Evolutionary conservation across 30 jellyfish, hydroid and myxozoan genomes (phyloP), one percentile per base, ranked within the genome.

Genomic region (Clytia hemisphaerica): DNA sequence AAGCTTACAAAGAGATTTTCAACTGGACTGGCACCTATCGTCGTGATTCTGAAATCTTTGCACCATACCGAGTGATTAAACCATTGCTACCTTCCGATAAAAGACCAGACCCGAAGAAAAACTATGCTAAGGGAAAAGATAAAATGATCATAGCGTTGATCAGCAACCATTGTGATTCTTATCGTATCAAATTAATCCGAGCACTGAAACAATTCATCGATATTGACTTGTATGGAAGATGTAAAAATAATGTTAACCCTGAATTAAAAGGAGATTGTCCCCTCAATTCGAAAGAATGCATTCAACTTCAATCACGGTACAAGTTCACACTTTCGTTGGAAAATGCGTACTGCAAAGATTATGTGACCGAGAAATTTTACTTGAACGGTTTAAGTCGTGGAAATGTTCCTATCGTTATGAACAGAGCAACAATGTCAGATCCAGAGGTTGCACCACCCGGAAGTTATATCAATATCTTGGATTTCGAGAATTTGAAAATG

Each of bases 311-410:
- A 45, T 22, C 53, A 3, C 87, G 62, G 55, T 80, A 80, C 76
- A 80, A 80, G 31, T 80, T 80, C 61, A 70, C 53, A 71, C 74
- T 80, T 12, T 85, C 93, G 7, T 0, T 71, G 18, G 93, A 80
- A 65, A 80, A 80, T 72, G 51, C 86, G 27, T 61, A 45, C 47
- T 80, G 93, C 50, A 71, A 14, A 10, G 93, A 71, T 44, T 80
- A 80, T 77, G 72, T 80, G 4, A 80, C 93, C 3, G 93, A 80
- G 34, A 80, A 80, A 32, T 80, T 59, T 31, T 80, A 86, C 86
- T 28, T 80, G 45, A 69, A 80, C 25, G 86, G 84, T 12, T 59
- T 80, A 47, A 58, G 72, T 9, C 34, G 51, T 16, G 85, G 86
- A 10, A 37, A 70, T 27, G 86, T 80, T 30, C 93, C 93, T 3